Evolutionary conservation across 1,140 invertebrate genomes (phyloP).

Genomic region (Drosophila saltans): DNA sequence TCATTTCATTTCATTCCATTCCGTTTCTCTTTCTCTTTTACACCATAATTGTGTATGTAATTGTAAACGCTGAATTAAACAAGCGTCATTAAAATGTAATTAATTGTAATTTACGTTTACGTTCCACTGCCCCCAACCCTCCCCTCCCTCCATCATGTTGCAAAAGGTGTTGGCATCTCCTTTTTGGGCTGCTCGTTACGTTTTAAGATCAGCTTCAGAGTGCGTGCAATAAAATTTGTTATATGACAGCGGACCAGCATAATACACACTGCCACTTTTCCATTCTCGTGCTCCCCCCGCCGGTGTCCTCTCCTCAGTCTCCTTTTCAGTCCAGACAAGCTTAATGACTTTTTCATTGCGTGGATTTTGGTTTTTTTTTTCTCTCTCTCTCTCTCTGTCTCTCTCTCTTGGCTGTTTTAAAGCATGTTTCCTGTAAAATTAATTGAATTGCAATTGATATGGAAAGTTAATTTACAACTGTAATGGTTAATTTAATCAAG

Average conservation of each 20-base stretch:
- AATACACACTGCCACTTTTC: not conserved
- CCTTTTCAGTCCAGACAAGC: constrained; percentile 13
- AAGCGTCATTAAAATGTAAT: constrained; percentile 83
- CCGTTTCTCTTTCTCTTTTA: not conserved
- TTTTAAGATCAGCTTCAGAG: constrained; percentile 57
- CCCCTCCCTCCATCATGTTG: constrained; percentile 35
- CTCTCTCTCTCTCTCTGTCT: not conserved
- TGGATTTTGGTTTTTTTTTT: constrained; percentile 6
- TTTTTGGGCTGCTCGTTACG: constrained; percentile 16
- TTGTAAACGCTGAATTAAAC: constrained; percentile 82
- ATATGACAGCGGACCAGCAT: constrained; percentile 21
- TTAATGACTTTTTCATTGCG: constrained; percentile 55
- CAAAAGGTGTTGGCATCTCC: constrained; percentile 58
- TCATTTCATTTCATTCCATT: not conserved
- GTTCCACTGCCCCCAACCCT: constrained; percentile 37
- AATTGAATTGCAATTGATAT: constrained; percentile 80
- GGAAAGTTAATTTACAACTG: constrained; percentile 78
- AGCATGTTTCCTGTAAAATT: constrained; percentile 53
- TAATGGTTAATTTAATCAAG: constrained; percentile 76
- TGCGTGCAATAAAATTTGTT: constrained; percentile 51
- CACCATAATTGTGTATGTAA: constrained; percentile 80
- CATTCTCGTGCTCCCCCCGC: not conserved
- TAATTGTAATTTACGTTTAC: constrained; percentile 82
- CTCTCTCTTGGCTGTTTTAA: not conserved
- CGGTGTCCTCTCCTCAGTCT: not conserved